phyloP scores from a whole-genome alignment of 2,113 vertebrate genomes.

The Leucopternis melanops region DNA sequence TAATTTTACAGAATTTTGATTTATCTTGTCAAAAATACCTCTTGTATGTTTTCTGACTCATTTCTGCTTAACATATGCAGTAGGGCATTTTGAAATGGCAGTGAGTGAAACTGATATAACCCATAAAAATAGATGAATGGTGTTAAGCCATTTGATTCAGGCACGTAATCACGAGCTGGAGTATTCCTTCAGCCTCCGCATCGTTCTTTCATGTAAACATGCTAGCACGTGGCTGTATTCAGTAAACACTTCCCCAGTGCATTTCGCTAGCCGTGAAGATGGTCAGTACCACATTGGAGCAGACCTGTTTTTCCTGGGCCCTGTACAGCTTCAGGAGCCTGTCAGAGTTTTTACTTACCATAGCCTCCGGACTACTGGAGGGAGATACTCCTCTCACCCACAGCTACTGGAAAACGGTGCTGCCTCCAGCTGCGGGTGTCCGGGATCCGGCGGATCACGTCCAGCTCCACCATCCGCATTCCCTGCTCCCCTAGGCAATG shows the following conservation, averaged over 20 bases:
- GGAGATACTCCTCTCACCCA: neutral
- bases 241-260: neutral
- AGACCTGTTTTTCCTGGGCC: neutral
- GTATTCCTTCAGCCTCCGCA: neutral
- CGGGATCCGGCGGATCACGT: neutral
- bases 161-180: neutral
- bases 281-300: neutral
- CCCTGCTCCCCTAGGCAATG: neutral
- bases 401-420: neutral
- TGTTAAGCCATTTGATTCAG: conserved; percentile 22
- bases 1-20: neutral
- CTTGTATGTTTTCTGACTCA: neutral
- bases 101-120: conserved; percentile 25
- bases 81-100: conserved; percentile 12
- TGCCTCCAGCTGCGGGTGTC: neutral
- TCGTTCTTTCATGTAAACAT: neutral
- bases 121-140: conserved; percentile 44
- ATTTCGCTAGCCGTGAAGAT: neutral
- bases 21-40: neutral
- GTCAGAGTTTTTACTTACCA: neutral
- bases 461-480: neutral
- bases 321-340: neutral
- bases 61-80: neutral
- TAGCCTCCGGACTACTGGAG: neutral
- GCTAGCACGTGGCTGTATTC: neutral